Evolutionary conservation across 2,113 vertebrate genomes (phyloP).

Genomic region (Python bivittatus): DNA sequence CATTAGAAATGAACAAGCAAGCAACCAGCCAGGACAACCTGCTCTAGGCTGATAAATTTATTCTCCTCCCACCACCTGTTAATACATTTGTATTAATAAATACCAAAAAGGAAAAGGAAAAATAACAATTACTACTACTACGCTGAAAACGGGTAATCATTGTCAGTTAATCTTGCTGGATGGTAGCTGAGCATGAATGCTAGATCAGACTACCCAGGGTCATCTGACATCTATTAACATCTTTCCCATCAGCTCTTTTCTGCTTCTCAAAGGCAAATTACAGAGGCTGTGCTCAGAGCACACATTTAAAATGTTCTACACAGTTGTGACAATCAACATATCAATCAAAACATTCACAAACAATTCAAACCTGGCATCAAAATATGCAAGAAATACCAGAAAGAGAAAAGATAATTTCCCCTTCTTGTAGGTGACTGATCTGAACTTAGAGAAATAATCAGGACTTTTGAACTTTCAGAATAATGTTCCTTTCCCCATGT

Average conservation of each 20-base stretch:
- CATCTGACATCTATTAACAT: not conserved
- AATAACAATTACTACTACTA: not conserved
- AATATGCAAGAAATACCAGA: not conserved
- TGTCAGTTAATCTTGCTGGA: not conserved
- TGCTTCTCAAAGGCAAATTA: not conserved
- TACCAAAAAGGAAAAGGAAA: not conserved
- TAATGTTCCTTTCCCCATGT: not conserved
- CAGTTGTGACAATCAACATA: not conserved
- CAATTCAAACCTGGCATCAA: not conserved
- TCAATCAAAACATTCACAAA: not conserved
- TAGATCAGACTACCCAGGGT: not conserved
- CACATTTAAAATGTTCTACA: not conserved
- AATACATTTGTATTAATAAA: constrained; percentile 2
- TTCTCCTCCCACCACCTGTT: not conserved
- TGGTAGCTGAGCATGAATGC: not conserved
- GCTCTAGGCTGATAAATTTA: not conserved
- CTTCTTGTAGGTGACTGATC: not conserved
- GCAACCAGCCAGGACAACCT: not conserved
- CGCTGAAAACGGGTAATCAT: not conserved
- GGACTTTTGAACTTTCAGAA: not conserved
- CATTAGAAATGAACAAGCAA: not conserved
- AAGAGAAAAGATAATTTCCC: not conserved
- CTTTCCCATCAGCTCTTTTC: not conserved
- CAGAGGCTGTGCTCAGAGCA: not conserved
- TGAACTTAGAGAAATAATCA: not conserved